A percentile compares a stretch with the other conserved stretches of the same genome.
phyloP scores from a whole-genome alignment of 2,797 vertebrate genomes.

The Liparis tanakae region DNA sequence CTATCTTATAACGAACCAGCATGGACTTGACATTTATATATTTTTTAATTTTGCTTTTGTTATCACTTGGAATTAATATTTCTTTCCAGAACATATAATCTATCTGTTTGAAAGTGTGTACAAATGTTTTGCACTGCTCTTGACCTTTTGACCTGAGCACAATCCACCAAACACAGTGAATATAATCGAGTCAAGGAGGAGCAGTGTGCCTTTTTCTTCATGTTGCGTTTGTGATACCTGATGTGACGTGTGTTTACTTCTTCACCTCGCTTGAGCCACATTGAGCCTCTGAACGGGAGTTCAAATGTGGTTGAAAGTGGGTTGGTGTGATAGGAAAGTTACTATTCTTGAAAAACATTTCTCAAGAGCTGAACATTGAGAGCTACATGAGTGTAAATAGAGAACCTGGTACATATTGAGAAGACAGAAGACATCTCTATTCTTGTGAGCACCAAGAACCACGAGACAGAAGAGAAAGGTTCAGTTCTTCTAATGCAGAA shows the following conservation, averaged over 20 bases:
- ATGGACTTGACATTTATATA: neutral
- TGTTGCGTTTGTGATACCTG: too few relatives aligned
- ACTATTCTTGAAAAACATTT: conserved; percentile 14
- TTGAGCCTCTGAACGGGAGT: neutral
- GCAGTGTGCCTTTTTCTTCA: neutral
- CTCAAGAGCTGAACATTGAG: neutral
- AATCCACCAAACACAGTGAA: neutral
- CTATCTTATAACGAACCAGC: neutral
- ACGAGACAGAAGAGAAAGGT: neutral
- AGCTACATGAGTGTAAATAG: neutral
- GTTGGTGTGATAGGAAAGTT: neutral
- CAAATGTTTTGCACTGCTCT: neutral
- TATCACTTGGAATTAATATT: too few relatives aligned
- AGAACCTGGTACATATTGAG: neutral
- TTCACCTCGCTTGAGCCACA: neutral
- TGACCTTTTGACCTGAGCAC: neutral
- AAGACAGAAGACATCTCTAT: neutral
- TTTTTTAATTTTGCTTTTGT: neutral
- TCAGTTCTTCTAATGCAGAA: neutral
- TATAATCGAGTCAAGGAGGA: neutral
- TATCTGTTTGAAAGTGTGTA: neutral
- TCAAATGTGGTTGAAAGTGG: neutral
- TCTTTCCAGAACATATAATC: neutral
- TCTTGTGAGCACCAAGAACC: neutral
- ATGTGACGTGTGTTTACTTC: neutral